Evolutionary conservation across 2,888 invertebrate genomes (phyloP).

Genomic region (Falcaria lacertinaria): DNA sequence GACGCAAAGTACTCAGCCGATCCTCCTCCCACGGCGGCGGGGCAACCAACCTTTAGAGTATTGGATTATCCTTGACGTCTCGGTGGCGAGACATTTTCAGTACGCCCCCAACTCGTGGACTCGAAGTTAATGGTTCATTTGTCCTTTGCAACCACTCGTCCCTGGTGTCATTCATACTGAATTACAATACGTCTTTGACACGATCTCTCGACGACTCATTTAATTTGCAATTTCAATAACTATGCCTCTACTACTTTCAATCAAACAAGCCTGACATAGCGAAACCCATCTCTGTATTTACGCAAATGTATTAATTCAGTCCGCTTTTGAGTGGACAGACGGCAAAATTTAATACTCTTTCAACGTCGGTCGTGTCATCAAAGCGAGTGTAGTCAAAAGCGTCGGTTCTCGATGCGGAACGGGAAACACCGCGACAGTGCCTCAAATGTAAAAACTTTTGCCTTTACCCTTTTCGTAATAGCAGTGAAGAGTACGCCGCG

Average conservation of each 20-base stretch:
- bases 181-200: conserved; percentile 49
- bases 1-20: conserved; percentile 5
- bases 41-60: conserved; percentile 49
- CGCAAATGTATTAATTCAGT: conserved; percentile 56
- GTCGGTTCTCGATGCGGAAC: conserved; percentile 60
- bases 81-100: conserved; percentile 55
- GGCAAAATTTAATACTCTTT: conserved; percentile 67
- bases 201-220: conserved; percentile 40
- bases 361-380: conserved; percentile 57
- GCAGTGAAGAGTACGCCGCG: conserved; percentile 43
- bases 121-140: conserved; percentile 58
- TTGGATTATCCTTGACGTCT: conserved; percentile 55
- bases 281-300: conserved; percentile 39
- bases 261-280: conserved; percentile 25
- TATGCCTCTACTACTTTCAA: conserved; percentile 8
- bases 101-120: conserved; percentile 54
- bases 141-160: conserved; percentile 55
- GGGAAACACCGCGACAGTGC: conserved; percentile 56
- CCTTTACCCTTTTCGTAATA: conserved; percentile 69
- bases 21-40: conserved; percentile 31
- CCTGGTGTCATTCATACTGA: conserved; percentile 50
- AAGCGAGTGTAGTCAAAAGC: conserved; percentile 74
- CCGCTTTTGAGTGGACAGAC: conserved; percentile 54
- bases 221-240: conserved; percentile 19
- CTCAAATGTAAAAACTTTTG: conserved; percentile 75